A percentile compares a stretch with the other conserved stretches of the same genome.
phyloP scores from a whole-genome alignment of 2,113 vertebrate genomes.

The Scopus umbretta region DNA sequence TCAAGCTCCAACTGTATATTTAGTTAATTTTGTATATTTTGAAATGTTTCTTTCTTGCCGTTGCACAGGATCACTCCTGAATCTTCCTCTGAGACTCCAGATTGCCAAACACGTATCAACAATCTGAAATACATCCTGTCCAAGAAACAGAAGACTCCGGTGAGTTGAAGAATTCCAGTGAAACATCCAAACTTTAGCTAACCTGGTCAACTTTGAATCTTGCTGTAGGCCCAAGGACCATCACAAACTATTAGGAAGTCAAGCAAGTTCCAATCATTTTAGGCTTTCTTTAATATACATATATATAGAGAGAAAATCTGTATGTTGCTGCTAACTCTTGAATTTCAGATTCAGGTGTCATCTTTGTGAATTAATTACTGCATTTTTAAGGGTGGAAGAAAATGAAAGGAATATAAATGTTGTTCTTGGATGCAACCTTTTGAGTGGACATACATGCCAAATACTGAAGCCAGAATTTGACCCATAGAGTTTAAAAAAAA shows the following conservation, averaged over 20 bases:
- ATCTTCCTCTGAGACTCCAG: background rate
- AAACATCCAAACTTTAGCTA: background rate
- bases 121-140: background rate
- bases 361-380: background rate
- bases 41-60: background rate
- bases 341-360: background rate
- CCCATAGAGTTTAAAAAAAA: background rate
- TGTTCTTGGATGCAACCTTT: background rate
- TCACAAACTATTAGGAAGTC: background rate
- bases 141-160: slow-evolving; percentile 17
- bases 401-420: background rate
- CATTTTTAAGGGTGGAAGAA: background rate
- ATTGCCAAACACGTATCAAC: background rate
- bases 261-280: background rate
- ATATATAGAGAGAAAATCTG: background rate
- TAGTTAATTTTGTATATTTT: background rate
- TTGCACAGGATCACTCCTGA: background rate
- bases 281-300: background rate
- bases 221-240: background rate
- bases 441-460: background rate
- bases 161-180: slow-evolving; percentile 16
- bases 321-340: background rate
- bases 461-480: background rate
- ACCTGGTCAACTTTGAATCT: background rate
- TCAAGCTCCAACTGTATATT: background rate